Percentiles rank a stretch among this genome's conserved stretches.
These are phyloP conservation scores for Drosophila orosa DNA, from an alignment of 1,140 invertebrate genomes.

Conservation along the genomic window DNA sequence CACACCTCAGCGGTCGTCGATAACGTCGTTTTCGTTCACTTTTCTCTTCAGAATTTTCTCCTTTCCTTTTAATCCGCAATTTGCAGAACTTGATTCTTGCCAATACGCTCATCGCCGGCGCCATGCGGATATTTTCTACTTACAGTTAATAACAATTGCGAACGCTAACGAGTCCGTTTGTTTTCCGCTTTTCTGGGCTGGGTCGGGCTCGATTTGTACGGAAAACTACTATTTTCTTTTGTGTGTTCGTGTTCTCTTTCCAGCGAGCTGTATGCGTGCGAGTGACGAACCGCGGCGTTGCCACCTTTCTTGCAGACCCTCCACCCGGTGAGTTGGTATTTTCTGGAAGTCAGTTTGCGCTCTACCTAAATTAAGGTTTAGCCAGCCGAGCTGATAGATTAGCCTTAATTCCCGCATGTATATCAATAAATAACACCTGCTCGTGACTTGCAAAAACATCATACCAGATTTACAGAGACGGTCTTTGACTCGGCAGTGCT, in stretches of 20 bases:
- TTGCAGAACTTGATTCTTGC: constrained; percentile 2
- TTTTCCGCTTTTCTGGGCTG: constrained; percentile 68
- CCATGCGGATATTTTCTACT: constrained; percentile 46
- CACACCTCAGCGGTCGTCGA: constrained; percentile 46
- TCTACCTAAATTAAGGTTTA: no score
- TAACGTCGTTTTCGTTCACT: constrained; percentile 71
- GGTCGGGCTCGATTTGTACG: constrained; percentile 73
- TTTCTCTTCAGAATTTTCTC: constrained; percentile 81
- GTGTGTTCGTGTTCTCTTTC: constrained; percentile 60
- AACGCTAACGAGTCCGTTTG: constrained; percentile 38
- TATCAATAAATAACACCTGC: not conserved
- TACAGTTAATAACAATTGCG: constrained; percentile 57
- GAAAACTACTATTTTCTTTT: constrained; percentile 78
- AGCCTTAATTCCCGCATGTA: not conserved
- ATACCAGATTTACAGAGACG: not conserved
- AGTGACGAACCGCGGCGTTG: constrained; percentile 67
- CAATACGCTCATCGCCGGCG: not conserved
- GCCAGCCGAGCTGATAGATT: not conserved
- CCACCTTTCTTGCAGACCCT: constrained; percentile 24
- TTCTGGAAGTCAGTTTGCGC: constrained; percentile 2
- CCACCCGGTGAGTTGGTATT: constrained; percentile 30
- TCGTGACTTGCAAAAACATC: no score
- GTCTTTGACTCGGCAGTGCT: not conserved
- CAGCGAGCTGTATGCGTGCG: constrained; percentile 67
- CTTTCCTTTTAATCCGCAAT: constrained; percentile 52